These are phyloP conservation scores for Mareca penelope DNA, from an alignment of 2,797 vertebrate species.

Conservation along the genomic window DNA sequence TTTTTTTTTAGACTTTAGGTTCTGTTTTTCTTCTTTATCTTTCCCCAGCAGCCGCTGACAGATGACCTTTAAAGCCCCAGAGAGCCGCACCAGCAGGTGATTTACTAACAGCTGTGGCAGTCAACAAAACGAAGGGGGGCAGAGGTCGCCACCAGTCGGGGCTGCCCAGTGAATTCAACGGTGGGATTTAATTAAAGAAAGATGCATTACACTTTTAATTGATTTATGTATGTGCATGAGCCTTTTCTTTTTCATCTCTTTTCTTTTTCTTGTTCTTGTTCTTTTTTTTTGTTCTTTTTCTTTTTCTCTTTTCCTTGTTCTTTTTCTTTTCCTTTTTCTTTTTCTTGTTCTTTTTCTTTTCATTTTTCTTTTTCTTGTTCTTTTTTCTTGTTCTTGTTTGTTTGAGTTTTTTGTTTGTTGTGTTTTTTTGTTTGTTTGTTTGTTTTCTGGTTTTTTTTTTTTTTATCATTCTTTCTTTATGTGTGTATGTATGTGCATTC, in stretches of 20 bases:
- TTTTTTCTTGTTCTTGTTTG: neutral
- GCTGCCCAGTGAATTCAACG: neutral
- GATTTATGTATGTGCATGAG: neutral
- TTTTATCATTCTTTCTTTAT: neutral
- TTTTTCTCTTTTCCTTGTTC: neutral
- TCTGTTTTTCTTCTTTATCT: slow-evolving; percentile 70
- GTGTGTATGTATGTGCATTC: neutral
- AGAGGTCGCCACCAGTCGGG: neutral
- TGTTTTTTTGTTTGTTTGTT: no score
- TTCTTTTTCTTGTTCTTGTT: no score
- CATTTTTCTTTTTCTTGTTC: no score
- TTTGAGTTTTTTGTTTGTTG: no score
- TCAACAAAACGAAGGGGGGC: slow-evolving; percentile 44
- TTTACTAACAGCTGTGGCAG: slow-evolving; percentile 73
- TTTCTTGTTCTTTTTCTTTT: no score
- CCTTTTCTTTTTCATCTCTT: neutral
- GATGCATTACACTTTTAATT: slow-evolving; percentile 53
- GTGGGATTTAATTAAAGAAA: slow-evolving; percentile 70
- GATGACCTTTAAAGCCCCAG: slow-evolving; percentile 62
- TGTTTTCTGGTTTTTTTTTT: neutral
- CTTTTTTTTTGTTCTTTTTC: no score
- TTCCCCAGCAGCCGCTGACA: slow-evolving; percentile 58
- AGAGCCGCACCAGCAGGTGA: slow-evolving; percentile 66
- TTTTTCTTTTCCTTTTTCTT: neutral
- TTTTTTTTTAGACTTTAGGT: neutral